Evolutionary conservation across 2,113 vertebrate species (phyloP), one percentile per base, ranked within the genome.

Genomic region (Lagopus leucura): DNA sequence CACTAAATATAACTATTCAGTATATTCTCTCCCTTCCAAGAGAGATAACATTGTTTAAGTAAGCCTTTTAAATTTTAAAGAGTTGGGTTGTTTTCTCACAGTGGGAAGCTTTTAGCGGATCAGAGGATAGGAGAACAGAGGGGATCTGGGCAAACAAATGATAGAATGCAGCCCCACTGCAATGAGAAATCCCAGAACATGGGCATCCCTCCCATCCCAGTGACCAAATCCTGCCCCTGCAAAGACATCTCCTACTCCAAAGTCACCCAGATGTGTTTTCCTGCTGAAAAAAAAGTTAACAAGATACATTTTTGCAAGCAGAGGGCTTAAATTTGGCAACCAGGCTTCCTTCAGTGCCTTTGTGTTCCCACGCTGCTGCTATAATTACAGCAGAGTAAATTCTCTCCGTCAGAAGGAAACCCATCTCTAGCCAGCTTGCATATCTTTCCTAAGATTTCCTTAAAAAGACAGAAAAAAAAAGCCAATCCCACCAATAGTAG

Each of bases 11-110:
- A 96, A 77, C 86, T 42, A 8, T 61, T n/a, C 60, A 90, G 77
- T 48, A 89, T 63, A 83, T 69, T 92, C 80, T 54, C 83, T 93
- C 43, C 82, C 90, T 91, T 92, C 74, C 10, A 5, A 79, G 70
- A 34, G 79, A 96, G 93, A 91, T 77, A 88, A 83, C 55, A 30
- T 73, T 94, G 91, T 95, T 92, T 93, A 93, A 96, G 92, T 80
- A 95, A 97, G 89, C 86, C 89, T 75, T 94, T 95, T 94, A 93
- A 50, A 91, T 96, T 89, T 93, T 89, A 91, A 93, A 96, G 94
- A 91, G 69, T 34, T 32, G 25, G 80, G 72, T 65, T 92, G 66
- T 73, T 42, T 88, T 83, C 91, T 66, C 85, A n/a, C 57, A 5
- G 77, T 8, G 1, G 92, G 95, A 89, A 90, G 93, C 92, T 95